Conservation (phyloP, 2,888 invertebrate genomes). For the Julus scanicus region DNA sequence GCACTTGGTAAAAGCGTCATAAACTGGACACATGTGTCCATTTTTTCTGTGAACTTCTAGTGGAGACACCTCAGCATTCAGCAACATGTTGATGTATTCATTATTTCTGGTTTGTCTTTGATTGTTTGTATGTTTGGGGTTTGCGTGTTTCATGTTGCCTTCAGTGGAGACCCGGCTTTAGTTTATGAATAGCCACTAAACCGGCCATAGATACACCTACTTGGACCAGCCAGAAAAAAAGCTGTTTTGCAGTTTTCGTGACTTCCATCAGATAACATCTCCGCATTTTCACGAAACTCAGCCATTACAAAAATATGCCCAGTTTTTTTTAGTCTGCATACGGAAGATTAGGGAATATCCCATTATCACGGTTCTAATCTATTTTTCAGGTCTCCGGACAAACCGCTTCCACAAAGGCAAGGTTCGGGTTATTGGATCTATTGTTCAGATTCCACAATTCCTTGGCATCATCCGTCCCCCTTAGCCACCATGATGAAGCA, state of each 20-base stretch:
- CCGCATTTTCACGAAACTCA: slow-evolving; percentile 20
- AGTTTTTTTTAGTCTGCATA: not conserved
- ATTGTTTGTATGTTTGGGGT: no score
- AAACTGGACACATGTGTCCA: no score
- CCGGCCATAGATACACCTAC: not conserved
- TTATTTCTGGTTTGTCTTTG: no score
- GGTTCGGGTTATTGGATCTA: slow-evolving; percentile 25
- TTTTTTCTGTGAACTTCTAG: no score
- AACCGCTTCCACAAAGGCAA: slow-evolving; percentile 7
- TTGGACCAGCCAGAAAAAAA: not conserved
- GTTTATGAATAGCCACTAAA: not conserved
- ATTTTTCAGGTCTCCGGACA: not conserved
- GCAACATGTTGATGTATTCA: no score
- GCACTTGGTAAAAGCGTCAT: no score
- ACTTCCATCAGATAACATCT: not conserved
- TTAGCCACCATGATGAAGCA: slow-evolving; percentile 12
- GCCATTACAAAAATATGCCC: not conserved
- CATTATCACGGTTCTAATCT: slow-evolving; percentile 25
- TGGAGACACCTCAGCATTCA: no score
- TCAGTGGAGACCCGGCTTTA: no score
- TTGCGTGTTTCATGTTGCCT: no score
- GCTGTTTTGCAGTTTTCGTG: not conserved
- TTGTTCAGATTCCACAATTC: slow-evolving; percentile 5
- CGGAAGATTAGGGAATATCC: slow-evolving; percentile 20
- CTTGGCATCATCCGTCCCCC: not conserved